Base-by-base conservation (phyloP, 2,113 vertebrate species). In the Halcyon malimbica region DNA sequence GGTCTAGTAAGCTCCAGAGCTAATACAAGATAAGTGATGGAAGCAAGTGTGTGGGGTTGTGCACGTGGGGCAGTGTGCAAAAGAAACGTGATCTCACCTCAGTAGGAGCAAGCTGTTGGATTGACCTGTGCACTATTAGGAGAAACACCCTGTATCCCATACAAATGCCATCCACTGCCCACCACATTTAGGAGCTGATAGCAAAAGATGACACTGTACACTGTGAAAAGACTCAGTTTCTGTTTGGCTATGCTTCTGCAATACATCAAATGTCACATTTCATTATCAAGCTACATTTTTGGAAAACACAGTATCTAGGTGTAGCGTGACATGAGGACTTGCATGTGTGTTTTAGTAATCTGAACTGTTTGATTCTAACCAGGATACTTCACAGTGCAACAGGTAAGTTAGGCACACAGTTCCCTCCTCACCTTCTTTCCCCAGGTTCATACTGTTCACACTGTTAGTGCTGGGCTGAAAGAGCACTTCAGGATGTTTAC, bases 21-120 rank as follows among this genome's bases (percentile, higher is more conserved):
- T 83, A 33, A 48, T 48, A 23, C 8, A 62, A 51, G 7, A 2
- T 26, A 56, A 65, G 20, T 21, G 9, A 37, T 23, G 56, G 20
- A 69, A 93, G 28, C 5, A 71, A n/a, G 9, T 10, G 6, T 11
- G 26, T 39, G 26, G 23, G 9, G 5, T 14, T 67, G 8, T 42
- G 13, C 23, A 21, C 24, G 21, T 6, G 6, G 2, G 15, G 11
- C 11, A 10, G 15, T 2, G 3, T 5, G 19, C 1, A 25, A 21
- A 75, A 64, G 13, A 80, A 51, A 77, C 24, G 42, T 3, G 1
- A 57, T 35, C 59, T 75, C 19, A 16, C 24, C 12, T 68, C 12
- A 37, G 25, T 2, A 24, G 48, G 20, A 69, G 23, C 11, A 73
- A 37, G 9, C 7, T 56, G 42, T 20, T 57, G 19, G 16, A 44